Evolutionary conservation across 2,113 vertebrate species (phyloP).

Genomic region (Percopsis transmontana): DNA sequence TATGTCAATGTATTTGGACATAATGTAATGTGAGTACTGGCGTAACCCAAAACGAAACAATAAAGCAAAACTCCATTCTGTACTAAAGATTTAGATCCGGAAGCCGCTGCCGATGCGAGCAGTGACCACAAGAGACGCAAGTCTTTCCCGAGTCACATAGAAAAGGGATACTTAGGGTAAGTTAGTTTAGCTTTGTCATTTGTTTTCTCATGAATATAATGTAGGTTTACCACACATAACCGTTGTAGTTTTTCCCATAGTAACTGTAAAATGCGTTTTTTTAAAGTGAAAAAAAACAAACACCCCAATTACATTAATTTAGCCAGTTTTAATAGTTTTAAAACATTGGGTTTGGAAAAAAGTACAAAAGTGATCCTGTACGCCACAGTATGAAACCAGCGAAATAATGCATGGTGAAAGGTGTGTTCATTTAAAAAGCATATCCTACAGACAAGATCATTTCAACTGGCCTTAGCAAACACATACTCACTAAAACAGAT

Average conservation of each 20-base stretch:
- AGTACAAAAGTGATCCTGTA: constrained; percentile 93
- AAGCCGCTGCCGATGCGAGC: too few species aligned
- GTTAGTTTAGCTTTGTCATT: too few species aligned
- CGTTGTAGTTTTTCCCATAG: neutral
- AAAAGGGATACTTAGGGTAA: too few species aligned
- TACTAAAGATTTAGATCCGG: too few species aligned
- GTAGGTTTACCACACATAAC: too few species aligned
- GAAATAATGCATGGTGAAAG: constrained; percentile 78
- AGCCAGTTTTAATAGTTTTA: constrained; percentile 91
- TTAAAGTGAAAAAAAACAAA: constrained; percentile 18
- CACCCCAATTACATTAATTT: constrained; percentile 60
- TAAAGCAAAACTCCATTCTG: too few species aligned
- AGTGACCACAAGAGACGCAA: too few species aligned
- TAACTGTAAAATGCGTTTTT: neutral
- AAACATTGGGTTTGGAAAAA: constrained; percentile 94
- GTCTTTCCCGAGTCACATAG: too few species aligned
- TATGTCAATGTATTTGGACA: too few species aligned
- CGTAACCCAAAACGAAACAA: too few species aligned
- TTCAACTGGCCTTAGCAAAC: constrained; percentile 74
- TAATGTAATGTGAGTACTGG: too few species aligned
- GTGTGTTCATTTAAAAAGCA: constrained; percentile 80
- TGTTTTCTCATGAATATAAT: too few species aligned
- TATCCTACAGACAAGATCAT: constrained; percentile 74
- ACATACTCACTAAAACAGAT: constrained; percentile 82
- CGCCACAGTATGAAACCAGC: constrained; percentile 82